phyloP scores from a whole-genome alignment of 2,797 vertebrate species.

The Xiphorhynchus erythropygius region DNA sequence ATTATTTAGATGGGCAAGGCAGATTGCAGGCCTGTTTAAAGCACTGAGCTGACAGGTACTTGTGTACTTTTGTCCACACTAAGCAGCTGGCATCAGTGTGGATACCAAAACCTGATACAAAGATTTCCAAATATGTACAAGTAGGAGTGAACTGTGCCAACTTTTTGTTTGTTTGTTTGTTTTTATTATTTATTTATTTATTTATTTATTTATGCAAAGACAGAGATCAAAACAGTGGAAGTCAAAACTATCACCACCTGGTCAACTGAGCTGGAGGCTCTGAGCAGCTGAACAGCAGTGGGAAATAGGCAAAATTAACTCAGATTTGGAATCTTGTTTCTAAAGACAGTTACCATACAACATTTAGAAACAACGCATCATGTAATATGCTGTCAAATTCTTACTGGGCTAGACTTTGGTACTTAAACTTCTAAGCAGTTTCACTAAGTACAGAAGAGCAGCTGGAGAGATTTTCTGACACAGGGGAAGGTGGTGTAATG shows the following conservation, averaged over 20 bases:
- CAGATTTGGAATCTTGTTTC: neutral
- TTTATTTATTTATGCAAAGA: neutral
- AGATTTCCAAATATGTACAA: neutral
- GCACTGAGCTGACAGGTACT: neutral
- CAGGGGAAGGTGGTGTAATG: neutral
- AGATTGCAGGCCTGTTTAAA: neutral
- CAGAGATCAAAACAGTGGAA: neutral
- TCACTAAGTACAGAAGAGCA: neutral
- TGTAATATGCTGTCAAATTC: neutral
- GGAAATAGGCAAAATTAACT: neutral
- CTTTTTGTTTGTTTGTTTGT: neutral
- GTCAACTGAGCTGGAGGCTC: neutral
- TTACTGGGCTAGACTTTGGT: neutral
- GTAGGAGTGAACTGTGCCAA: neutral
- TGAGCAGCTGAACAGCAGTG: neutral
- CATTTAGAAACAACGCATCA: neutral
- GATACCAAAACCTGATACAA: neutral
- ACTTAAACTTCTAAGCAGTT: neutral
- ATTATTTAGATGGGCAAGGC: neutral
- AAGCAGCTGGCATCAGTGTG: neutral
- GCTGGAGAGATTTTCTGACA: neutral
- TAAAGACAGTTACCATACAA: neutral
- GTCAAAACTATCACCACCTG: neutral
- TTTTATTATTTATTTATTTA: too few relatives aligned
- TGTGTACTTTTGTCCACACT: neutral